These are phyloP conservation scores for Andrena dorsata DNA, from an alignment of 2,888 invertebrate genomes.

Conservation along the genomic window DNA sequence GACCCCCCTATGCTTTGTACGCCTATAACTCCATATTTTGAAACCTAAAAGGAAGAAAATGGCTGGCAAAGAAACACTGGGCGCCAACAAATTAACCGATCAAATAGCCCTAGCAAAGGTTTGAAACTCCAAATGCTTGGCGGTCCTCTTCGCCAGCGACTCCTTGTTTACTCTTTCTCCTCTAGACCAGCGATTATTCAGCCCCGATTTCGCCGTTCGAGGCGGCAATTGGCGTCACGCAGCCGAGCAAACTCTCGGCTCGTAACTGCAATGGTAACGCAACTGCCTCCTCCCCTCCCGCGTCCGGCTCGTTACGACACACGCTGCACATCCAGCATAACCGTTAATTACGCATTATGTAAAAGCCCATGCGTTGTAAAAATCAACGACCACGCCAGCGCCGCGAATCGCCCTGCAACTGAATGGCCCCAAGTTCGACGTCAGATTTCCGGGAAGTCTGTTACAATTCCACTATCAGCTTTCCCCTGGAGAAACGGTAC, in stretches of 20 bases:
- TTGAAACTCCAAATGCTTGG: too few species aligned
- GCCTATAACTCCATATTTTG: too few species aligned
- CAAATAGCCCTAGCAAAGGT: too few species aligned
- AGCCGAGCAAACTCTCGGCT: constrained; percentile 35
- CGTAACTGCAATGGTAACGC: constrained; percentile 62
- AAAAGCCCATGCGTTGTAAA: constrained; percentile 32
- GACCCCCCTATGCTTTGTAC: too few species aligned
- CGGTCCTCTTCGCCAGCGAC: neutral
- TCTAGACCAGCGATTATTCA: neutral
- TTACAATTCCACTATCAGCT: constrained; percentile 43
- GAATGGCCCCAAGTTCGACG: neutral
- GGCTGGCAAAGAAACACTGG: too few species aligned
- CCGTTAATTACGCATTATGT: constrained; percentile 69
- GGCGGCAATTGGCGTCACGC: constrained; percentile 29
- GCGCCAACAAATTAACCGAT: too few species aligned
- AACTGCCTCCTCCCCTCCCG: constrained; percentile 15
- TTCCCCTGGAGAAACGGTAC: constrained; percentile 54
- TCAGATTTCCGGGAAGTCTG: neutral
- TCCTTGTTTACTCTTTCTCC: neutral
- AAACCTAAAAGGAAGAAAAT: too few species aligned
- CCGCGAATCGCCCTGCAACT: neutral
- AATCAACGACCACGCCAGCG: constrained; percentile 24
- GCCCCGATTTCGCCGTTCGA: constrained; percentile 41
- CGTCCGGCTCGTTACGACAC: constrained; percentile 59
- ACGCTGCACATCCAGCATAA: constrained; percentile 42